Evolutionary conservation across 2,888 invertebrate genomes (phyloP).

Genomic region (Molanna angustata): DNA sequence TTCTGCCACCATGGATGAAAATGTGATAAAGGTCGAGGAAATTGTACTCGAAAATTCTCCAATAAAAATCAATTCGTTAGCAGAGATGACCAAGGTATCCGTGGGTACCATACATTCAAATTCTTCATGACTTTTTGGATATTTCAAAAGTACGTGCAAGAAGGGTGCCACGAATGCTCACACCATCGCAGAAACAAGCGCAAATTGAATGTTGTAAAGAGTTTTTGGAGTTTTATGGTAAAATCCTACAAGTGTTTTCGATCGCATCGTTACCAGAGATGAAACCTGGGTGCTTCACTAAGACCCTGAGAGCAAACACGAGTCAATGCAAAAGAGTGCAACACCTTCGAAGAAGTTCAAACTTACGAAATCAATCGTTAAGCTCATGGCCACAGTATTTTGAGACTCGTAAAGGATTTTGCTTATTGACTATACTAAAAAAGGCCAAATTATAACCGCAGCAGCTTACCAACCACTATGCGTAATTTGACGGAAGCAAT

Average conservation of each 20-base stretch:
- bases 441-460: constrained; percentile 21
- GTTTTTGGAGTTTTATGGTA: constrained; percentile 22
- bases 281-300: constrained; percentile 35
- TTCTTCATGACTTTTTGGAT: background rate
- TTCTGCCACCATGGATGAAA: constrained; percentile 12
- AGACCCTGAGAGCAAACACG: constrained; percentile 34
- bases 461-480: constrained; percentile 17
- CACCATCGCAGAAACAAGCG: constrained; percentile 33
- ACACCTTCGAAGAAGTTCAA: constrained; percentile 32
- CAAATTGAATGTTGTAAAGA: constrained; percentile 26
- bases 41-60: background rate
- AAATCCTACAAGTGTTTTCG: constrained; percentile 9
- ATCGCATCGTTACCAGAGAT: constrained; percentile 28
- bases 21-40: constrained; percentile 7
- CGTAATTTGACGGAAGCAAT: constrained; percentile 1
- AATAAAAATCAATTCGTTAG: constrained; percentile 3
- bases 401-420: constrained; percentile 29
- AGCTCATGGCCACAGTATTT: constrained; percentile 29
- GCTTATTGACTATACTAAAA: constrained; percentile 24
- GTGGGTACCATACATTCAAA: constrained; percentile 1
- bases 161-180: constrained; percentile 36
- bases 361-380: constrained; percentile 34
- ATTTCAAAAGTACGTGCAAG: constrained; percentile 34
- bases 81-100: background rate
- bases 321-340: constrained; percentile 34